A percentile compares a stretch with the other conserved stretches of the same genome.
Evolutionary conservation across 2,888 invertebrate species (phyloP).

Genomic region (Campoletis raptor): DNA sequence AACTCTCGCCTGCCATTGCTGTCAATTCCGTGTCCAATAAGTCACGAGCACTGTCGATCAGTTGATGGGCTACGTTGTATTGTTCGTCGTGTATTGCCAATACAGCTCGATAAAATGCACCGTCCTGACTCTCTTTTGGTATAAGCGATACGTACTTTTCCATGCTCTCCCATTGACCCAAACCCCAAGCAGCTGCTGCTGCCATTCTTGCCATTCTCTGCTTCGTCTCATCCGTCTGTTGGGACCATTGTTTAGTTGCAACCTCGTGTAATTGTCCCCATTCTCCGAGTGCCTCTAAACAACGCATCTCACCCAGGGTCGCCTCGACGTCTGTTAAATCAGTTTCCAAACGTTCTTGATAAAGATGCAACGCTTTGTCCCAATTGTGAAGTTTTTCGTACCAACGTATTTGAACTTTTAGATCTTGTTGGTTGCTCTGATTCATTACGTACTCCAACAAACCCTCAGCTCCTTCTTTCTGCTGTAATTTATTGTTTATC

Average conservation of each 20-base stretch:
- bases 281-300: constrained; percentile 97
- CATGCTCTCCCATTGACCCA: constrained; percentile 97
- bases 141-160: constrained; percentile 95
- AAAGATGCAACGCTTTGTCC: constrained; percentile 97
- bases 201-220: constrained; percentile 95
- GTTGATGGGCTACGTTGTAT: constrained; percentile 89
- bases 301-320: constrained; percentile 96
- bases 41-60: constrained; percentile 97
- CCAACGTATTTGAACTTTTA: constrained; percentile 94
- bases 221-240: constrained; percentile 87
- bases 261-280: constrained; percentile 95
- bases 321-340: constrained; percentile 91
- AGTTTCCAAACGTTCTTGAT: constrained; percentile 90
- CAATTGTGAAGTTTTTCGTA: constrained; percentile 99
- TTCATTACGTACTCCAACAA: constrained; percentile 95
- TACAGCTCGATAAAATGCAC: constrained; percentile 97
- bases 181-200: constrained; percentile 98
- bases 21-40: constrained; percentile 98
- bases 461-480: constrained; percentile 99
- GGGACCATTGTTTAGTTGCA: constrained; percentile 92
- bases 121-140: constrained; percentile 97
- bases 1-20: constrained; percentile 98
- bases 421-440: constrained; percentile 87
- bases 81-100: constrained; percentile 94
- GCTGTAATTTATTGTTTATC: constrained; percentile 99